Conservation (phyloP, 2,888 invertebrate species). For the Eupelmus urozonus region DNA sequence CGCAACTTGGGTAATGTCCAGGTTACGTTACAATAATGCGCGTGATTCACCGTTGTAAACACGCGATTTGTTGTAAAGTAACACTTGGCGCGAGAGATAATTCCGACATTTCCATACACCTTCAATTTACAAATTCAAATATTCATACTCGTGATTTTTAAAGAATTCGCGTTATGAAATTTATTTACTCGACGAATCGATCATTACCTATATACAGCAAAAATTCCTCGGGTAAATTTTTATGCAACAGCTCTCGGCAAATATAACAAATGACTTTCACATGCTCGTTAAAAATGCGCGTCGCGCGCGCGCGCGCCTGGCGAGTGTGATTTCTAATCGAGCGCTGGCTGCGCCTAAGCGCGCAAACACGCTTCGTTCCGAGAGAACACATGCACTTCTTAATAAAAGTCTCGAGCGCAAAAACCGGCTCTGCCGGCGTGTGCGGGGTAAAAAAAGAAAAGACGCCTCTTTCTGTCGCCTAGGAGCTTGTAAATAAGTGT, state of each 20-base stretch:
- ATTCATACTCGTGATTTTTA: neutral
- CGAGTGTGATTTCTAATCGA: slow-evolving; percentile 47
- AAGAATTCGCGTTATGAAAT: neutral
- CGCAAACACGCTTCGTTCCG: slow-evolving; percentile 22
- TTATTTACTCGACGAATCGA: neutral
- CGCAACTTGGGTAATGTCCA: neutral
- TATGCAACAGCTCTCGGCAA: slow-evolving; percentile 11
- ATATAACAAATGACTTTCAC: slow-evolving; percentile 42
- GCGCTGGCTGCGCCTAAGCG: slow-evolving; percentile 7
- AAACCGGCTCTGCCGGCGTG: slow-evolving; percentile 27
- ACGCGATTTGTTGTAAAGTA: slow-evolving; percentile 4
- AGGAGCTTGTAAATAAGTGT: slow-evolving; percentile 29
- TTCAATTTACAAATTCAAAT: neutral
- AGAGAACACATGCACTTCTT: slow-evolving; percentile 39
- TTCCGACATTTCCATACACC: neutral
- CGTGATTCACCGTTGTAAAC: slow-evolving; percentile 40
- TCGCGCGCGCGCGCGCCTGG: neutral
- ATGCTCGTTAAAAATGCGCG: neutral
- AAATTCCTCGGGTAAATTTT: neutral
- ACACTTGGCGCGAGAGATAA: neutral
- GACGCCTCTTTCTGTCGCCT: slow-evolving; percentile 5
- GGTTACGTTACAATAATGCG: slow-evolving; percentile 5
- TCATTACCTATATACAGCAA: too few species aligned
- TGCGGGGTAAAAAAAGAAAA: neutral
- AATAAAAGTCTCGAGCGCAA: slow-evolving; percentile 23